phyloP scores from a whole-genome alignment of 1,140 invertebrate genomes.

The Megathymus violae region DNA sequence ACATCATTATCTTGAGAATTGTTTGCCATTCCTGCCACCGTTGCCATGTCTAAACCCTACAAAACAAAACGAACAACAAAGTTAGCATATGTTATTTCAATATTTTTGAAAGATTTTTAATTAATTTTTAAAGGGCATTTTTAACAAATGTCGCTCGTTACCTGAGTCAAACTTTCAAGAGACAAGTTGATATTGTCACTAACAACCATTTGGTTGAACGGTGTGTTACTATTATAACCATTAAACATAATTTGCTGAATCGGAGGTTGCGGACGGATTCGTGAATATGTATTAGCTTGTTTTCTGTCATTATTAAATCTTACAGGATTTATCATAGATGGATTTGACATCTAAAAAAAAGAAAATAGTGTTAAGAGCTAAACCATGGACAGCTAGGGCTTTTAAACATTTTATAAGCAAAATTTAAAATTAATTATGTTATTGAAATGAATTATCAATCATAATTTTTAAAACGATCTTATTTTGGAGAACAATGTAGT shows the following conservation, averaged over 20 bases:
- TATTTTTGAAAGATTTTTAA: too few relatives aligned
- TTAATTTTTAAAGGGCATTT: too few relatives aligned
- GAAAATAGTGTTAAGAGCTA: not conserved
- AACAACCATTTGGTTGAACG: slow-evolving; percentile 44
- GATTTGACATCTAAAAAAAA: slow-evolving; percentile 49
- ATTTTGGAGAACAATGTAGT: too few relatives aligned
- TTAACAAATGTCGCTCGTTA: too few relatives aligned
- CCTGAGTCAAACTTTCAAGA: slow-evolving; percentile 78
- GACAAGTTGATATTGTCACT: slow-evolving; percentile 81
- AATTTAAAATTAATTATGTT: too few relatives aligned
- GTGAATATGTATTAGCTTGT: slow-evolving; percentile 34
- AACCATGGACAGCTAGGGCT: too few relatives aligned
- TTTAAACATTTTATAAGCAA: too few relatives aligned
- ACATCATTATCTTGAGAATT: slow-evolving; percentile 68
- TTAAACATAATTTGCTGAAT: slow-evolving; percentile 57
- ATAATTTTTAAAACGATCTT: too few relatives aligned
- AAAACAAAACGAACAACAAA: slow-evolving; percentile 36
- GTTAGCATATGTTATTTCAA: too few relatives aligned
- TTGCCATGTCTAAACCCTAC: slow-evolving; percentile 76
- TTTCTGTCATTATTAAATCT: slow-evolving; percentile 53
- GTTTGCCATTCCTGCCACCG: slow-evolving; percentile 52
- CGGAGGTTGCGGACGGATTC: slow-evolving; percentile 52
- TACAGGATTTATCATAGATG: slow-evolving; percentile 41
- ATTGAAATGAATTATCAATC: too few relatives aligned
- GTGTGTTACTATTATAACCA: slow-evolving; percentile 51